phyloP scores from a whole-genome alignment of 2,797 vertebrate genomes.

The Aulostomus chinensis region DNA sequence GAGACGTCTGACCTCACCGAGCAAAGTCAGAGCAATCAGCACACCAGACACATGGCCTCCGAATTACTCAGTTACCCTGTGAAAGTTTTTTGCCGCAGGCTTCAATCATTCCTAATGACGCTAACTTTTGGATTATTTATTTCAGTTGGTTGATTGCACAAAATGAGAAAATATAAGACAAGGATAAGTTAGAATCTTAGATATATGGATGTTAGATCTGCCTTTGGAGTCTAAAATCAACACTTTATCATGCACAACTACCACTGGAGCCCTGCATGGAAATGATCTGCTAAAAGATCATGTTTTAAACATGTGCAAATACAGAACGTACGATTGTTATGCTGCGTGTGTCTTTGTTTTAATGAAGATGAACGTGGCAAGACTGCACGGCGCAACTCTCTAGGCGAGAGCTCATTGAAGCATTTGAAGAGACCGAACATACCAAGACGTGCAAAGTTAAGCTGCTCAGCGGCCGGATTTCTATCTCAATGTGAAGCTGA shows the following conservation, averaged over 20 bases:
- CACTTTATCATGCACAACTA: too few species aligned
- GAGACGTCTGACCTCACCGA: slow-evolving; percentile 25
- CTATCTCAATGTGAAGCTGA: too few species aligned
- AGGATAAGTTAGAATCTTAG: not conserved
- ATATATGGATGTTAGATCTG: not conserved
- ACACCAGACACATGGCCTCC: slow-evolving; percentile 18
- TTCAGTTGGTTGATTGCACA: slow-evolving; percentile 2
- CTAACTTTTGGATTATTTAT: slow-evolving; percentile 12
- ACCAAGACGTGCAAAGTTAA: not conserved
- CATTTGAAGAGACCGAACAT: not conserved
- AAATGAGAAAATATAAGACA: not conserved
- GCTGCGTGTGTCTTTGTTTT: not conserved
- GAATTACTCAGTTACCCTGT: slow-evolving; percentile 20
- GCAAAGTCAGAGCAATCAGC: slow-evolving; percentile 25
- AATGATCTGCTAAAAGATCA: not conserved
- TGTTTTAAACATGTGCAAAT: not conserved
- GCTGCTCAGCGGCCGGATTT: not conserved
- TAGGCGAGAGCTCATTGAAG: not conserved
- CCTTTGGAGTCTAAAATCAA: not conserved
- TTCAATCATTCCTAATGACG: slow-evolving; percentile 12
- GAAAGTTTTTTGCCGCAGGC: not conserved
- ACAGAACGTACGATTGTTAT: not conserved
- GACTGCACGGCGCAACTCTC: not conserved
- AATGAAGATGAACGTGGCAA: not conserved
- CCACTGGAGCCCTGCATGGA: not conserved